These are phyloP conservation scores for Petrocephalus microphthalmus DNA, from an alignment of 2,113 vertebrate species.

Conservation along the genomic window DNA sequence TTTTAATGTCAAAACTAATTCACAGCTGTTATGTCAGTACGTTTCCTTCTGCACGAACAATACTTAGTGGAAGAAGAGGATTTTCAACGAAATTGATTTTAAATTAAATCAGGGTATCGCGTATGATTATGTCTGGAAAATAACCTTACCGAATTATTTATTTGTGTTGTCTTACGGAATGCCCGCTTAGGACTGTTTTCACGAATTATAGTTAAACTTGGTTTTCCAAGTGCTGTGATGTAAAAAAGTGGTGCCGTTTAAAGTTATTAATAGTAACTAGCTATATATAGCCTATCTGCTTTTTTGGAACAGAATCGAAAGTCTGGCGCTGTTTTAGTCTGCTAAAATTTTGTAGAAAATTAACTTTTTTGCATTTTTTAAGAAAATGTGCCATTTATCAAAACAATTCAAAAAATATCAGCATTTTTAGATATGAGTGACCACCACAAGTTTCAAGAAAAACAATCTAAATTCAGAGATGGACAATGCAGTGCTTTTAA, in stretches of 20 bases:
- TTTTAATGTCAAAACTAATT: slow-evolving; percentile 5
- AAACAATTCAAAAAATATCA: not conserved
- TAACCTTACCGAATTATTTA: not conserved
- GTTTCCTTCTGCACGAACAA: not conserved
- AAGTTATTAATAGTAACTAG: slow-evolving; percentile 2
- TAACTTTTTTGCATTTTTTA: not conserved
- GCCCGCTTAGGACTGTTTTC: not conserved
- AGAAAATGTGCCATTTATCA: not conserved
- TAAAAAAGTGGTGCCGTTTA: not conserved
- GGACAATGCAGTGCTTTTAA: not conserved
- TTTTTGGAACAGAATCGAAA: not conserved
- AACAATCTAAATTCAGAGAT: not conserved
- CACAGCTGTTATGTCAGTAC: not conserved
- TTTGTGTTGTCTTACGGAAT: not conserved
- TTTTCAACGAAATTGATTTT: not conserved
- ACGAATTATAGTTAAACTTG: not conserved
- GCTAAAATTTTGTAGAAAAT: not conserved
- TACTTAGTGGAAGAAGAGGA: not conserved
- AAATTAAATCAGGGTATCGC: not conserved
- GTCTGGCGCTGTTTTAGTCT: not conserved
- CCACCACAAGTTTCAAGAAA: not conserved
- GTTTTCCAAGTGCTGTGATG: not conserved
- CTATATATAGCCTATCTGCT: not conserved
- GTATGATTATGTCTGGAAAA: not conserved
- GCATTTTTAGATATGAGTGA: not conserved